Percentiles rank a stretch among this genome's conserved stretches.
These are phyloP conservation scores for Panzeria rudis DNA, from an alignment of 2,888 invertebrate species.

Conservation along the genomic window DNA sequence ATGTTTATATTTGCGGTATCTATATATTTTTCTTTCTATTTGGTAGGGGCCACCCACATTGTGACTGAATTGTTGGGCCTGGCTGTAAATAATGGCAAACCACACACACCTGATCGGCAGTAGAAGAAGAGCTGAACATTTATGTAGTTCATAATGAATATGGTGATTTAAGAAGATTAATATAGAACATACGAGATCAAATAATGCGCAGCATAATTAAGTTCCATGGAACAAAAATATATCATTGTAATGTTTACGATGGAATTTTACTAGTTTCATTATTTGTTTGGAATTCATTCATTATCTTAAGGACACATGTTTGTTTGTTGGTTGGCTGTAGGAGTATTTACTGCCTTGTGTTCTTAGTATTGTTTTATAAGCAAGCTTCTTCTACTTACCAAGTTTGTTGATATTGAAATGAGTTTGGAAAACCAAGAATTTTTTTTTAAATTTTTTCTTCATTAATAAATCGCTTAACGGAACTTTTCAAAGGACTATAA, in stretches of 20 bases:
- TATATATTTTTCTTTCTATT: conserved; percentile 5
- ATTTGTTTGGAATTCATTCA: conserved; percentile 31
- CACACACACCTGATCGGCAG: conserved; percentile 65
- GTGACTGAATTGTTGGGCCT: conserved; percentile 13
- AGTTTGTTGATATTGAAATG: too few species aligned
- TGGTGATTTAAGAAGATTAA: conserved; percentile 8
- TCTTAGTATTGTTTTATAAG: too few species aligned
- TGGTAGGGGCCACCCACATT: conserved; percentile 64
- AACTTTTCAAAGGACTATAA: too few species aligned
- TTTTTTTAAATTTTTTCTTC: too few species aligned
- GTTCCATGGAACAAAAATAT: conserved; percentile 45
- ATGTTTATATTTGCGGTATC: conserved; percentile 53
- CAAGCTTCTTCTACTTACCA: too few species aligned
- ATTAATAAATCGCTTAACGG: too few species aligned
- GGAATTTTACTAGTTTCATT: conserved; percentile 1
- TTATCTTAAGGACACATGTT: conserved; percentile 35
- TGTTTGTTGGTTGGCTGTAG: background rate
- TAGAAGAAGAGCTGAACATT: conserved; percentile 1
- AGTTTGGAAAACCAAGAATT: too few species aligned
- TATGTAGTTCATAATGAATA: conserved; percentile 9
- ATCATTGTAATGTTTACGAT: conserved; percentile 36
- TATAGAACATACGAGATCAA: conserved; percentile 44
- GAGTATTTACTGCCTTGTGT: too few species aligned
- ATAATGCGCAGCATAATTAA: conserved; percentile 64
- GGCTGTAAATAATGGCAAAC: conserved; percentile 67